These are phyloP conservation scores for Disparrhopalites patrizii DNA, from an alignment of 2,888 invertebrate species.

Conservation along the genomic window DNA sequence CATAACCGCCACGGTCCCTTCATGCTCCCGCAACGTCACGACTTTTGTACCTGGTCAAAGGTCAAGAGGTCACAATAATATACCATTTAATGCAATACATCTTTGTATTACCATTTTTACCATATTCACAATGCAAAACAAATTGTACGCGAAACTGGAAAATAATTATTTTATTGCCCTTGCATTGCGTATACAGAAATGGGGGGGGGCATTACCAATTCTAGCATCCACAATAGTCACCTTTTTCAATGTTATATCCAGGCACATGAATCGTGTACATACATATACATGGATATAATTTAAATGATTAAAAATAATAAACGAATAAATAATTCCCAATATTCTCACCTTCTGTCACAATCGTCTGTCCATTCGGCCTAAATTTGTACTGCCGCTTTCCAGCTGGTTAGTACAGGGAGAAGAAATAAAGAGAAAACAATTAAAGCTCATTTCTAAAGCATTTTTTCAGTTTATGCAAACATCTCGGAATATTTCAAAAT, in stretches of 20 bases:
- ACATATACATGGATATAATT: background rate
- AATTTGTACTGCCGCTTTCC: constrained; percentile 34
- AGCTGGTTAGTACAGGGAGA: too few relatives aligned
- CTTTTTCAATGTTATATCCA: background rate
- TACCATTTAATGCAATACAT: too few relatives aligned
- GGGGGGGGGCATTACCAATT: too few relatives aligned
- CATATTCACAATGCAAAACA: too few relatives aligned
- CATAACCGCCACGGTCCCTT: constrained; percentile 41
- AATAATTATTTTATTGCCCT: too few relatives aligned
- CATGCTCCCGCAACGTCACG: constrained; percentile 36
- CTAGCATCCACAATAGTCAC: background rate
- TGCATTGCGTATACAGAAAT: too few relatives aligned
- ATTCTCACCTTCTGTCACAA: constrained; percentile 32
- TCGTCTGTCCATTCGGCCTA: constrained; percentile 39
- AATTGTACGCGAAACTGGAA: too few relatives aligned
- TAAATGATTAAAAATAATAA: background rate
- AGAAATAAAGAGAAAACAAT: background rate
- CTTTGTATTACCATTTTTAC: too few relatives aligned
- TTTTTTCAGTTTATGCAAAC: too few relatives aligned
- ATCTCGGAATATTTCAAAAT: too few relatives aligned
- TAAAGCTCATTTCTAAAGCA: too few relatives aligned
- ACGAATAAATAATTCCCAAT: background rate
- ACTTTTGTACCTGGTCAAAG: constrained; percentile 30
- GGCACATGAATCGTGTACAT: background rate
- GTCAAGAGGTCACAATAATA: too few relatives aligned